phyloP scores from a whole-genome alignment of 2,113 vertebrate genomes.

The Shinisaurus crocodilurus region DNA sequence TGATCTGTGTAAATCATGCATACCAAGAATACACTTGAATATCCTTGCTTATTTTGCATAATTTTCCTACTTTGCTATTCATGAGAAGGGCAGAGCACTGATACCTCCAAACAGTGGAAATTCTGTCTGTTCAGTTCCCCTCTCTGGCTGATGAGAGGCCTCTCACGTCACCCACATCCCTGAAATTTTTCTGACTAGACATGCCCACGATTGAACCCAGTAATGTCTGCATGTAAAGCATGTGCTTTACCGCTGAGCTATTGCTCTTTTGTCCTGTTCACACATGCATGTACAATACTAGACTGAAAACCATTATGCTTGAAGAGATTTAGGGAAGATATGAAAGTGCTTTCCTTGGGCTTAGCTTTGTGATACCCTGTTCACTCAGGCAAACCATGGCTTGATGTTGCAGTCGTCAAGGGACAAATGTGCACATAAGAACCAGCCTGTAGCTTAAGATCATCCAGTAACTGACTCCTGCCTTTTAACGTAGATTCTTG shows the following conservation, averaged over 20 bases:
- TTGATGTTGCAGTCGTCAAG: background rate
- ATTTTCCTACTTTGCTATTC: background rate
- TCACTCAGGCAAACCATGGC: constrained; percentile 35
- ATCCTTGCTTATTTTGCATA: background rate
- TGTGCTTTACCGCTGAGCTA: background rate
- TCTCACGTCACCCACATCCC: too few relatives aligned
- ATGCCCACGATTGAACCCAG: too few relatives aligned
- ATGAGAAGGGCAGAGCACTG: background rate
- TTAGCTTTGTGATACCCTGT: background rate
- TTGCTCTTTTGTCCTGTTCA: background rate
- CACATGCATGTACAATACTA: background rate
- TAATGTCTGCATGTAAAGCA: background rate
- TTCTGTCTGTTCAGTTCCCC: background rate
- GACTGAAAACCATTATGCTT: background rate
- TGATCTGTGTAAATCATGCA: background rate
- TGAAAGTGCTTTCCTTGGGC: background rate
- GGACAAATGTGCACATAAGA: too few relatives aligned
- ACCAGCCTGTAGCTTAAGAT: background rate
- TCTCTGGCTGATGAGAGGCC: too few relatives aligned
- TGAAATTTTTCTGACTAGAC: too few relatives aligned
- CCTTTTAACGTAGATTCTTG: background rate
- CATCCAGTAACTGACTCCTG: background rate
- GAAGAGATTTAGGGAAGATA: background rate
- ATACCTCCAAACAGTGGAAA: background rate
- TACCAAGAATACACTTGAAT: background rate